Evolutionary conservation across 2,113 vertebrate genomes (phyloP).

Genomic region (Pyxicephalus adspersus): DNA sequence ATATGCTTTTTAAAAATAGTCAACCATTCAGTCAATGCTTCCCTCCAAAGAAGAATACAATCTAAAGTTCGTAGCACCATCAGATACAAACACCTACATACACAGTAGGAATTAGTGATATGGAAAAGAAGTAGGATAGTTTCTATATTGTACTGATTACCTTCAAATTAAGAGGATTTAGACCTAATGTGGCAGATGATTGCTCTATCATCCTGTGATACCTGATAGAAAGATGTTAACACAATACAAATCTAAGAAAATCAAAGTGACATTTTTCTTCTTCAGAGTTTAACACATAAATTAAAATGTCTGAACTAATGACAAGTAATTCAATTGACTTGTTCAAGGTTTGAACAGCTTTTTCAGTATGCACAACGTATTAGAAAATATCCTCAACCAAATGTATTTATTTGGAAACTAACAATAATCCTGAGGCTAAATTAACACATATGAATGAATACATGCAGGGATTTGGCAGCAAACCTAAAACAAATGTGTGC

Average conservation of each 20-base stretch:
- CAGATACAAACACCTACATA: no score
- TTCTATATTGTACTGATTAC: no score
- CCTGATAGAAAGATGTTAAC: neutral
- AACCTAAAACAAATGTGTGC: slow-evolving; percentile 25
- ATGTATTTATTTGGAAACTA: slow-evolving; percentile 45
- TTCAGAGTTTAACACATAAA: slow-evolving; percentile 5
- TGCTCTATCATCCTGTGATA: neutral
- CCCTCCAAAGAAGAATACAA: no score
- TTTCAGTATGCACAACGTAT: slow-evolving; percentile 44
- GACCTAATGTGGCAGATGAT: no score
- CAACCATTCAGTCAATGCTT: no score
- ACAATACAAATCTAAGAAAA: neutral
- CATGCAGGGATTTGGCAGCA: slow-evolving; percentile 32
- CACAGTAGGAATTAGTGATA: no score
- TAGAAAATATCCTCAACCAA: slow-evolving; percentile 33
- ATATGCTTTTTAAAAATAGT: no score
- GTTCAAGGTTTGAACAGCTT: slow-evolving; percentile 22
- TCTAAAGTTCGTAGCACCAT: no score
- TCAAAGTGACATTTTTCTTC: neutral
- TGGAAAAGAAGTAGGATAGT: no score
- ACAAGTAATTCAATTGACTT: slow-evolving; percentile 36
- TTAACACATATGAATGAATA: slow-evolving; percentile 46
- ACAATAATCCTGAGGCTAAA: slow-evolving; percentile 45
- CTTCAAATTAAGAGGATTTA: no score
- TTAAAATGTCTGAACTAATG: neutral